A percentile compares a stretch with the other conserved stretches of the same genome.
phyloP scores from a whole-genome alignment of 2,888 invertebrate species.

The Caradrina kadenii region DNA sequence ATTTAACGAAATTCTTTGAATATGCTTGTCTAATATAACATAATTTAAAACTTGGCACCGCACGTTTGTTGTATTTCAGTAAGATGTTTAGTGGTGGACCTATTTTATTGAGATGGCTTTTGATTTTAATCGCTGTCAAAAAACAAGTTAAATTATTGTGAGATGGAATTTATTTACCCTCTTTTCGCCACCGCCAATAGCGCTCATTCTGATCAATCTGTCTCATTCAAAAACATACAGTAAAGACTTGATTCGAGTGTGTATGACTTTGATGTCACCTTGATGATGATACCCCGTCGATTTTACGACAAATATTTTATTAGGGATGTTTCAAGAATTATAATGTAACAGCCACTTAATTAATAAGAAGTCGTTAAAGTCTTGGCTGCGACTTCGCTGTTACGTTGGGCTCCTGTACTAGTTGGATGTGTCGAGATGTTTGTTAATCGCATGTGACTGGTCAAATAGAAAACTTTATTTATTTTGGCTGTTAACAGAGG shows the following conservation, averaged over 20 bases:
- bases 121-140: conserved; percentile 26
- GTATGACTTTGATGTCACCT: background rate
- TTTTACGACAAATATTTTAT: conserved; percentile 11
- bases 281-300: conserved; percentile 14
- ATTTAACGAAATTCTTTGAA: conserved; percentile 43
- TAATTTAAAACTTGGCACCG: conserved; percentile 51
- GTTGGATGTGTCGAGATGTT: conserved; percentile 50
- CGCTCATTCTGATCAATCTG: conserved; percentile 15
- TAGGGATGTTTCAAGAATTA: conserved; percentile 9
- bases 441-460: conserved; percentile 54
- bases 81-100: conserved; percentile 14
- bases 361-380: conserved; percentile 52
- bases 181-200: background rate
- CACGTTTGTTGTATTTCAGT: conserved; percentile 31
- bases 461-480: conserved; percentile 72
- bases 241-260: conserved; percentile 7
- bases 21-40: conserved; percentile 33
- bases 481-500: conserved; percentile 77
- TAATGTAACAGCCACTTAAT: conserved; percentile 31
- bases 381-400: conserved; percentile 44
- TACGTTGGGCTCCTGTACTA: conserved; percentile 38
- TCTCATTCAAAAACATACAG: conserved; percentile 24
- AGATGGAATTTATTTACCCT: conserved; percentile 28
- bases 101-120: conserved; percentile 24
- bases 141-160: conserved; percentile 11